Conservation (phyloP, 2,797 vertebrate species). For the Simalia tracyae region DNA sequence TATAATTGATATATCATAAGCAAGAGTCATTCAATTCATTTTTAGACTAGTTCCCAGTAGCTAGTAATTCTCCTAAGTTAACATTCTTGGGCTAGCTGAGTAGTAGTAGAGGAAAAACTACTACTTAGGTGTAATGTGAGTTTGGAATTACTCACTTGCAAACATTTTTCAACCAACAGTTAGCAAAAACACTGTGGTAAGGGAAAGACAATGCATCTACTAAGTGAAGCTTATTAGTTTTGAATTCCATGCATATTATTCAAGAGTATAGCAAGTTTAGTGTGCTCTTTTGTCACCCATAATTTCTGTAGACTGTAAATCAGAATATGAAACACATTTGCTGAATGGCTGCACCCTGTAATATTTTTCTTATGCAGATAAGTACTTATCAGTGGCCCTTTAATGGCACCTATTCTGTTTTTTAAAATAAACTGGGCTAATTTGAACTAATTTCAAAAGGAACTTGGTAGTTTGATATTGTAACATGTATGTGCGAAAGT, state of each 20-base stretch:
- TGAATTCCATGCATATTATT: constrained; percentile 25
- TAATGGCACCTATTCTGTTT: background rate
- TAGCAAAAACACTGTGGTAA: constrained; percentile 19
- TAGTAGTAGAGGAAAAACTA: background rate
- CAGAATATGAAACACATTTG: background rate
- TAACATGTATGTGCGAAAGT: background rate
- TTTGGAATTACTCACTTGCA: background rate
- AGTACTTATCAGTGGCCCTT: background rate
- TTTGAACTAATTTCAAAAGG: background rate
- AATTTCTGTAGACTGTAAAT: background rate
- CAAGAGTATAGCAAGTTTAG: background rate
- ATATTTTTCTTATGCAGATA: background rate
- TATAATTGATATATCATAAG: background rate
- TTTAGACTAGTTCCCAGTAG: background rate
- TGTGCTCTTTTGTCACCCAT: background rate
- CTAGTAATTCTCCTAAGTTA: background rate
- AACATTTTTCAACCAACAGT: constrained; percentile 21
- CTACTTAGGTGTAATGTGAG: background rate
- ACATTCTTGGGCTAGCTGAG: background rate
- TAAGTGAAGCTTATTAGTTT: constrained; percentile 19
- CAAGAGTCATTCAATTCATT: background rate
- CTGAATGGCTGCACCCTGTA: background rate
- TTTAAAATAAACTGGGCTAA: background rate
- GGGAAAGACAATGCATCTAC: constrained; percentile 1
- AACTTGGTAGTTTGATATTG: background rate